These are phyloP conservation scores for Drosophila sulfurigaster DNA, from an alignment of 1,140 invertebrate species.

Conservation along the genomic window DNA sequence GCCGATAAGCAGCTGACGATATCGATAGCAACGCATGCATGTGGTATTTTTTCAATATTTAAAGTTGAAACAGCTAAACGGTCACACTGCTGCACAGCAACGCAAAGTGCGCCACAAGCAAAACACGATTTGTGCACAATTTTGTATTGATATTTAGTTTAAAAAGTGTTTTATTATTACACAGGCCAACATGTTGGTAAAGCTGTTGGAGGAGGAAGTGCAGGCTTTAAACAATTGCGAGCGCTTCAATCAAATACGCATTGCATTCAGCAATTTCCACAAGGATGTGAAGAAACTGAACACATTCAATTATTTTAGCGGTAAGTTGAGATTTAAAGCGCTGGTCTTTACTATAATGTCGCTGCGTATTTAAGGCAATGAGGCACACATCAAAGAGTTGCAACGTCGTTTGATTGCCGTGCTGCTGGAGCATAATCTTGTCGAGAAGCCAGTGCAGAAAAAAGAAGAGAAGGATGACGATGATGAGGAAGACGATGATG, in stretches of 20 bases:
- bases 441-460: neutral
- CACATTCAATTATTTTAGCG: conserved; percentile 40
- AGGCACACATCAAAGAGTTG: conserved; percentile 39
- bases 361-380: conserved; percentile 46
- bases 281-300: conserved; percentile 3
- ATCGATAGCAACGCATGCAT: conserved; percentile 20
- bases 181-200: neutral
- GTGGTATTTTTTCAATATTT: too few relatives aligned
- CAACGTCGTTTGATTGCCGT: conserved; percentile 5
- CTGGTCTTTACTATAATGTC: neutral
- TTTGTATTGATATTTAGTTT: too few relatives aligned
- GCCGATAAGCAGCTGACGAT: neutral
- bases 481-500: neutral
- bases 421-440: conserved; percentile 43
- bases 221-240: conserved; percentile 48
- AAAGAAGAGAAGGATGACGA: neutral
- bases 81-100: too few relatives aligned
- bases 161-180: too few relatives aligned
- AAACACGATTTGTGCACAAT: too few relatives aligned
- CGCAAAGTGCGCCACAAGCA: too few relatives aligned
- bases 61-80: too few relatives aligned
- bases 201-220: neutral
- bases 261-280: conserved; percentile 11
- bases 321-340: conserved; percentile 10
- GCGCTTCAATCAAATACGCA: conserved; percentile 40